Evolutionary conservation across 2,113 vertebrate species (phyloP).

Genomic region (Cyrtonyx montezumae): DNA sequence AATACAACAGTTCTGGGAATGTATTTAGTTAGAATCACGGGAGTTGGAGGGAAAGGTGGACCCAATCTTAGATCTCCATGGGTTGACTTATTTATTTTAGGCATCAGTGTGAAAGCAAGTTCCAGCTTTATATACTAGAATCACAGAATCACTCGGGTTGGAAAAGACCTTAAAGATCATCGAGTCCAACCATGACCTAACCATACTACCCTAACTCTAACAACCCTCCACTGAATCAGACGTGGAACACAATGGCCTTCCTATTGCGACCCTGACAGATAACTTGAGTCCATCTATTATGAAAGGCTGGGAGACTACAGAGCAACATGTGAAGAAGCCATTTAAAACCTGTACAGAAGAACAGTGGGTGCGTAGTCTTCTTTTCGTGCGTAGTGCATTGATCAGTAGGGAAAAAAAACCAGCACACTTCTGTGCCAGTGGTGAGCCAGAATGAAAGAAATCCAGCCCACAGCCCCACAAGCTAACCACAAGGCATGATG

Average conservation of each 20-base stretch:
- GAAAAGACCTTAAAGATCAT: no score
- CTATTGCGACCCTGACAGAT: neutral
- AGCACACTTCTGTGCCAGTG: neutral
- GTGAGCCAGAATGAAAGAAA: constrained; percentile 5
- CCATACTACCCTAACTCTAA: no score
- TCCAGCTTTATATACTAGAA: neutral
- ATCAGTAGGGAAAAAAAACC: constrained; percentile 21
- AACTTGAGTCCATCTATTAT: neutral
- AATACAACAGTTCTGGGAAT: neutral
- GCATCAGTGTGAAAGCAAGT: neutral
- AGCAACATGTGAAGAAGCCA: neutral
- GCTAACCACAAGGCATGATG: neutral
- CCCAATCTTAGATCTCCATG: neutral
- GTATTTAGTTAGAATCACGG: neutral
- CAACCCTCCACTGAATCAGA: neutral
- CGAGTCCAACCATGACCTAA: no score
- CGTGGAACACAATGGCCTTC: neutral
- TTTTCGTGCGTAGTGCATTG: neutral
- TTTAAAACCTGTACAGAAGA: constrained; percentile 31
- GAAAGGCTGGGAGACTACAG: constrained; percentile 30
- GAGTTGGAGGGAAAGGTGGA: neutral
- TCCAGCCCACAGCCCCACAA: neutral
- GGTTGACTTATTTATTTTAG: neutral
- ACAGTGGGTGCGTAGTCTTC: neutral
- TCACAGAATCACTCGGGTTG: no score